A percentile compares a stretch with the other conserved stretches of the same genome.
Evolutionary conservation across 2,113 vertebrate genomes (phyloP).

Genomic region (Phaethornis superciliosus): DNA sequence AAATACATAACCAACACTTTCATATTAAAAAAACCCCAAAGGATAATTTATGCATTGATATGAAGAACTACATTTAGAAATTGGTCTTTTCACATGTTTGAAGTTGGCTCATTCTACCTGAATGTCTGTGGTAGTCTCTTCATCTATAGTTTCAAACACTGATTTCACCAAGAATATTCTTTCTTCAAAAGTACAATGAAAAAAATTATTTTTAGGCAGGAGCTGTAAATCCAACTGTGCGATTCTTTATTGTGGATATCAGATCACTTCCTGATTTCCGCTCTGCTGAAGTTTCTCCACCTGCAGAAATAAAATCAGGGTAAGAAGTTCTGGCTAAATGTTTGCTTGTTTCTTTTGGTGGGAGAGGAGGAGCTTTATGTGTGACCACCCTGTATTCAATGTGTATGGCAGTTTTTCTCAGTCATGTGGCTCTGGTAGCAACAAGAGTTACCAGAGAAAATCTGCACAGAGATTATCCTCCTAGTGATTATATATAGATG

Average conservation of each 20-base stretch:
- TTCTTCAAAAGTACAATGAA: constrained; percentile 23
- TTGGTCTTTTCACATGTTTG: not conserved
- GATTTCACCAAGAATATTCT: not conserved
- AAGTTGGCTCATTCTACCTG: not conserved
- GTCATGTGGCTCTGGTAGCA: constrained; percentile 32
- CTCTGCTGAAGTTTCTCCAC: constrained; percentile 58
- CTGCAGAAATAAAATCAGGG: constrained; percentile 60
- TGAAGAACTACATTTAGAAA: not conserved
- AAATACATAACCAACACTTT: not conserved
- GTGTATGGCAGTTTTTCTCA: constrained; percentile 12
- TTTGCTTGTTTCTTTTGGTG: not conserved
- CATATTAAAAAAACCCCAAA: not conserved
- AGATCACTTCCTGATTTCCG: rapidly evolving
- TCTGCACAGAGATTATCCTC: constrained; percentile 68
- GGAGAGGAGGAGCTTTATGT: constrained; percentile 4
- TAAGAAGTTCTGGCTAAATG: constrained; percentile 58
- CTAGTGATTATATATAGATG: constrained; percentile 68
- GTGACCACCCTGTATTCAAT: not conserved
- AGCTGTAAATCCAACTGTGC: constrained; percentile 79
- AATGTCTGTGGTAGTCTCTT: not conserved
- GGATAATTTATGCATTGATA: not conserved
- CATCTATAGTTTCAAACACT: not conserved
- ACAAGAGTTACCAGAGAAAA: constrained; percentile 67
- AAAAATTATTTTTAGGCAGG: constrained; percentile 75
- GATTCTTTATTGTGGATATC: constrained; percentile 72